Evolutionary conservation across 2,797 vertebrate species (phyloP), one percentile per base, ranked within the genome.

Genomic region (Bovichtus variegatus): DNA sequence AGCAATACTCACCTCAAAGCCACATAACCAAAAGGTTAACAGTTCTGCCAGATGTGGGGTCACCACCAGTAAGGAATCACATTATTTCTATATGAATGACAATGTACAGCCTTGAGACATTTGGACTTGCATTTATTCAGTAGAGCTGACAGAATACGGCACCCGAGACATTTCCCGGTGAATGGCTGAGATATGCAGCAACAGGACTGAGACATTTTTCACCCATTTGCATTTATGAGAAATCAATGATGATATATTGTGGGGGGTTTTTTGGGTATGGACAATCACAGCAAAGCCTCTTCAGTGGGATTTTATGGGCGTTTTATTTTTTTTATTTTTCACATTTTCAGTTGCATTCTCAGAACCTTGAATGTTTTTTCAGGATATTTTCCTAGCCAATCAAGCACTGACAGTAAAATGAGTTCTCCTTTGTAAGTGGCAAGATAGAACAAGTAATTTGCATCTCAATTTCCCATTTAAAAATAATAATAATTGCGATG

Each of bases 81-180:
- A 91, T 92, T 91, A 92, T 93, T 90, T 89, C 83, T 85, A 90
- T 88, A 88, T 89, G 90, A 90, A 90, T 91, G 87, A 87, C 83
- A 88, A 92, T 84, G 71, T 86, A 81, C 88, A 82, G 84, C 89
- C 90, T 74, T 81, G 83, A 93, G 91, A 92, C 89, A 89, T 89
- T 92, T 91, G 75, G 74, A 91, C 91, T 84, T 89, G 81, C 84
- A 93, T 92, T 92, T 89, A 92, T 93, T 93, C 89, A 91, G 81
- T 46, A 76, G 74, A 81, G 71, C 80, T 88, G 90, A 91, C 87
- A 89, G 79, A 89, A 78, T 85, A 81, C 64, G 83, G 80, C 79
- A 88, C 76, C 75, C 44, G 3, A 76, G 86, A 90, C 81, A 80
- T 85, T 89, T 88, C 53, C 67, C 11, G 1, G 64, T 82, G 86